Base-by-base conservation (phyloP, 2,888 invertebrate species). In the Lithophane semibrunnea region DNA sequence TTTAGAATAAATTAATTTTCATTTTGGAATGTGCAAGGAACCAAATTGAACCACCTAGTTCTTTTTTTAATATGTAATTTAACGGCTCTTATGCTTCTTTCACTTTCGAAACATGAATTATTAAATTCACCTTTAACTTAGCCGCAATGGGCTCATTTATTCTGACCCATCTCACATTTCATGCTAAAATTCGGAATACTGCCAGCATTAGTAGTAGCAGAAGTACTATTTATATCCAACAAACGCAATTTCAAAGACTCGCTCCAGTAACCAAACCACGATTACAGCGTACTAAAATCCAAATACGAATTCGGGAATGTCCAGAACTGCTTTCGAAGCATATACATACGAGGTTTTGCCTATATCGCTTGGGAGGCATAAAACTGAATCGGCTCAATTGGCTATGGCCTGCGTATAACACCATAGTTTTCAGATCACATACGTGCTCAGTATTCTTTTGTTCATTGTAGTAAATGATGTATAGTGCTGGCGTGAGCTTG, bases 341-440 rank as follows among this genome's bases (percentile, higher is more conserved):
- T 84, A 68, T 86, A 74, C 87, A 88, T 89, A 85, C 88, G 81
- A 88, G 60, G 29, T 80, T 81, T 66, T 77, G 86, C 78, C 88
- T 85, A 89, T 90, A 90, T 84, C 94, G 89, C 94, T 72, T 80
- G 94, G 93, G 94, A 83, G 89, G 86, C 91, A 94, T 95, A 95
- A 94, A 95, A 92, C 89, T 89, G 92, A 93, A 94, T 92, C 90
- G 92, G 83, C 90, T 82, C 92, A 92, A 94, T 94, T 92, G 94
- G 87, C 92, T 90, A 49, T 83, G 87, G 87, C 44, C 80, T 86
- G 90, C 91, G 88, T 87, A 84, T 90, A 91, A 91, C 86, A 88
- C 87, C 89, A 90, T 92, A 93, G 93, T 92, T 94, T 94, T 92
- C 93, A 88, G 93, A 94, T 94, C 93, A 92, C 89, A 90, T 89